phyloP scores from a whole-genome alignment of 2,113 vertebrate genomes.

The Ictalurus furcatus region DNA sequence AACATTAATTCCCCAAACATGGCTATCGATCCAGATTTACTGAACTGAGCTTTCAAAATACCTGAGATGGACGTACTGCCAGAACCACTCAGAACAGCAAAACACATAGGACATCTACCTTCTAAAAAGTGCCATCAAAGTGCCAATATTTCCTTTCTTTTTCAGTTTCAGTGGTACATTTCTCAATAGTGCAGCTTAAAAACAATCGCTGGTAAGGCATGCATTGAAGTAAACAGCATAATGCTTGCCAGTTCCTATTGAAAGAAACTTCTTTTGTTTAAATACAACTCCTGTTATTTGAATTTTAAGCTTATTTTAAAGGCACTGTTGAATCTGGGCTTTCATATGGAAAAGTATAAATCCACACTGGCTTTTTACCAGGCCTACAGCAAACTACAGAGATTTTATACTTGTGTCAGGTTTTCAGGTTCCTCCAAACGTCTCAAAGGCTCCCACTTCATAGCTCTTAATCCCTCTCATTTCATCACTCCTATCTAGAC shows the following conservation, averaged over 20 bases:
- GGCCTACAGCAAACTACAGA: not conserved
- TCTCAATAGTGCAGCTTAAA: not conserved
- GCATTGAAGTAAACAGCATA: not conserved
- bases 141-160: not conserved
- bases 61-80: not conserved
- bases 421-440: slow-evolving; percentile 8
- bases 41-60: not conserved
- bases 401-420: not conserved
- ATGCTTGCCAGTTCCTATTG: not conserved
- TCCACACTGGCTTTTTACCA: not conserved
- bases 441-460: slow-evolving; percentile 3
- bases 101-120: not conserved
- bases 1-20: not conserved
- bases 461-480: not conserved
- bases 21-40: not conserved
- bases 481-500: not conserved
- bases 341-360: not conserved
- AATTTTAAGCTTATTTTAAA: not conserved
- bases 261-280: not conserved
- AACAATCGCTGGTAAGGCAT: not conserved
- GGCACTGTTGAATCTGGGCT: not conserved
- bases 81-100: not conserved
- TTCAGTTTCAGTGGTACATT: not conserved
- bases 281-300: not conserved
- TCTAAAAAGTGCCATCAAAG: not conserved